Percentiles rank a stretch among this genome's conserved stretches.
Evolutionary conservation across 1,140 invertebrate genomes (phyloP).

Genomic region (Magallana angulata): DNA sequence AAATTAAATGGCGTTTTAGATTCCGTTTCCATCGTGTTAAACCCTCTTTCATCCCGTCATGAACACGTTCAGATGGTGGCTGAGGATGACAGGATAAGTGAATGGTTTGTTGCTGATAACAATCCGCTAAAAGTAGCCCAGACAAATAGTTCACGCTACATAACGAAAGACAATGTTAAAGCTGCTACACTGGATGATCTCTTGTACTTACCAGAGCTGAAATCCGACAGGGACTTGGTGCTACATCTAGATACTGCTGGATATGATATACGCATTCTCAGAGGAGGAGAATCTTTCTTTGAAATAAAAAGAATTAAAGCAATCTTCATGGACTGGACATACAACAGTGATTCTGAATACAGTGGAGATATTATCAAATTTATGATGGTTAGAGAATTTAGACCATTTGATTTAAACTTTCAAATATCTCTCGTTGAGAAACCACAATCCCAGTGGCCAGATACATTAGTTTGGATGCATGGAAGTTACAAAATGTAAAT

Average conservation of each 20-base stretch:
- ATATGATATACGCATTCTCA: background rate
- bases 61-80: background rate
- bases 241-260: background rate
- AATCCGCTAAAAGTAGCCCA: background rate
- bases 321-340: background rate
- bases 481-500: background rate
- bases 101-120: background rate
- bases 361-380: background rate
- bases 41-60: background rate
- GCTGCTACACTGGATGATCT: constrained; percentile 2
- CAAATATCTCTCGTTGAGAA: background rate
- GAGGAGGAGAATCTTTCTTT: constrained; percentile 3
- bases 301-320: background rate
- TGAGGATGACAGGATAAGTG: background rate
- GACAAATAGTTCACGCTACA: background rate
- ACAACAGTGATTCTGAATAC: background rate
- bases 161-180: background rate
- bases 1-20: background rate
- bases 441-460: background rate
- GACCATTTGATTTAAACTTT: background rate
- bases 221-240: background rate
- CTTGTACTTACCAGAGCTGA: background rate
- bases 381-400: background rate
- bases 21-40: background rate
- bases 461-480: background rate